Percentiles rank a stretch among this genome's conserved stretches.
Evolutionary conservation across 2,888 invertebrate genomes (phyloP).

Genomic region (Rosalia funebris): DNA sequence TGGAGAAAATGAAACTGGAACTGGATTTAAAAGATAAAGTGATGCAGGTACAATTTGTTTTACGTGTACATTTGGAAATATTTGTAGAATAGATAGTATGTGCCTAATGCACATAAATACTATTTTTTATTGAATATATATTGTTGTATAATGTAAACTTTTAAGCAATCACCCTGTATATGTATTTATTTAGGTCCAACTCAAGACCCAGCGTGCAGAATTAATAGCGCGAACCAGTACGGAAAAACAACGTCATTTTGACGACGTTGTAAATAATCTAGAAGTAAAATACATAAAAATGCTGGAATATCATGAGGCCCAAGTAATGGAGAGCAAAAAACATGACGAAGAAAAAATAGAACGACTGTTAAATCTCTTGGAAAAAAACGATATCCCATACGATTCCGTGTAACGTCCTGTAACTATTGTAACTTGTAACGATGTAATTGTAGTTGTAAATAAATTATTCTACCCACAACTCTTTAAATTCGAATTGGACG

Average conservation of each 20-base stretch:
- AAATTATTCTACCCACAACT: not conserved
- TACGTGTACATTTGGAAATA: not conserved
- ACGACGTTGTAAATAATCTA: constrained; percentile 49
- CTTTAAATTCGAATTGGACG: not conserved
- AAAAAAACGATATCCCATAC: constrained; percentile 47
- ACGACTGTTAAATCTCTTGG: constrained; percentile 45
- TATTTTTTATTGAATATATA: too few relatives aligned
- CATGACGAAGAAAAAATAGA: constrained; percentile 49
- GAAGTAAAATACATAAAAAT: constrained; percentile 55
- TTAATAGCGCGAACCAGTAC: constrained; percentile 47
- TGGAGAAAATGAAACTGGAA: constrained; percentile 51
- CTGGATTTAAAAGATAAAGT: constrained; percentile 51
- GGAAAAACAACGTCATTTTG: constrained; percentile 52
- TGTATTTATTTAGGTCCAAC: constrained; percentile 49
- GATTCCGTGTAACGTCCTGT: constrained; percentile 21
- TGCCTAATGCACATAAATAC: too few relatives aligned
- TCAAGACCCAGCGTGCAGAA: constrained; percentile 53
- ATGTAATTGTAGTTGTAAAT: not conserved
- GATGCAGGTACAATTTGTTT: constrained; percentile 41
- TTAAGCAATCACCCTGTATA: too few relatives aligned
- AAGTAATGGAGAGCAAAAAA: constrained; percentile 43
- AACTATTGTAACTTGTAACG: constrained; percentile 1
- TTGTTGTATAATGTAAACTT: too few relatives aligned
- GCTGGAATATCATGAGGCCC: constrained; percentile 48
- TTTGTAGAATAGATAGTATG: too few relatives aligned